Conservation (phyloP, 2,113 vertebrate genomes). For the Sprattus sprattus region DNA sequence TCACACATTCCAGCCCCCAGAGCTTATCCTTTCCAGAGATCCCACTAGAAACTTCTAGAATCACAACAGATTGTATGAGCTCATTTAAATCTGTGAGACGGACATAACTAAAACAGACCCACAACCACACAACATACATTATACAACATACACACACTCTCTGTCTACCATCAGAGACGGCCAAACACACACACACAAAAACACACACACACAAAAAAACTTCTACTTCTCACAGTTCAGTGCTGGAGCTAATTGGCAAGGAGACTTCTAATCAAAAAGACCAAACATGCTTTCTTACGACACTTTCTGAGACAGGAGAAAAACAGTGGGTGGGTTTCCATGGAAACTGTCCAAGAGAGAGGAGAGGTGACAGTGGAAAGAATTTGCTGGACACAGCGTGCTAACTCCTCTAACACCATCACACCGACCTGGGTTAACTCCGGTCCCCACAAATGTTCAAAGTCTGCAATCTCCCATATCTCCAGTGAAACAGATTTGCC, state of each 20-base stretch:
- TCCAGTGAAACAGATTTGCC: constrained; percentile 58
- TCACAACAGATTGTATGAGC: not conserved
- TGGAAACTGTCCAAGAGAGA: constrained; percentile 44
- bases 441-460: not conserved
- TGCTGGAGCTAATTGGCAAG: not conserved
- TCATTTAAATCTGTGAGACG: not conserved
- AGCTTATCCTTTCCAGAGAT: not conserved
- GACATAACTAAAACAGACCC: not conserved
- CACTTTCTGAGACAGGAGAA: constrained; percentile 18
- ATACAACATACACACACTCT: not conserved
- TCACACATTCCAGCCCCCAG: not conserved
- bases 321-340: constrained; percentile 41
- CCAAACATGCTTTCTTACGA: constrained; percentile 5
- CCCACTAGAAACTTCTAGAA: not conserved
- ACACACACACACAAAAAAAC: not conserved
- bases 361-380: constrained; percentile 23
- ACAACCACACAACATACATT: not conserved
- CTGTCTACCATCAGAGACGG: not conserved
- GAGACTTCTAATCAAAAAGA: constrained; percentile 6
- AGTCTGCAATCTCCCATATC: constrained; percentile 63
- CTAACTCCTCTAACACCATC: not conserved
- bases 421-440: not conserved
- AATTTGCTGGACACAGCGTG: constrained; percentile 11
- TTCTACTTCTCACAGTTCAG: not conserved
- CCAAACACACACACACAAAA: not conserved